phyloP scores from a whole-genome alignment of 2,888 invertebrate species.

The Mythimna ferrago region DNA sequence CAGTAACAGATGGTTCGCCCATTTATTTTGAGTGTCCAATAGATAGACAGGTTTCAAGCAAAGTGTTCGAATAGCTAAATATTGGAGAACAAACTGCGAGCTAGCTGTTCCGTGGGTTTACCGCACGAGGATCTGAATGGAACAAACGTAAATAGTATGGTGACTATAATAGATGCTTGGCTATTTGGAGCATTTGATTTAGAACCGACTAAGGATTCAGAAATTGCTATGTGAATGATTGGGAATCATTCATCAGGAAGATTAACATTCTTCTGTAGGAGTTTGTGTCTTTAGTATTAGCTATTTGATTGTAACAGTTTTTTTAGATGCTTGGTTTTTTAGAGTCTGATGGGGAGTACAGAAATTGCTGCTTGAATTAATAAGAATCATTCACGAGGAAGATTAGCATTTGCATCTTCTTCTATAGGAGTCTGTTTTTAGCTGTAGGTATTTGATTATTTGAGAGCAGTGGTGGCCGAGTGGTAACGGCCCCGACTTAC shows the following conservation, averaged over 20 bases:
- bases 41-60: constrained; percentile 48
- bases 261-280: neutral
- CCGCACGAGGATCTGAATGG: constrained; percentile 29
- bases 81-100: constrained; percentile 4
- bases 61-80: constrained; percentile 27
- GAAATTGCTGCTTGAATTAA: neutral
- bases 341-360: constrained; percentile 16
- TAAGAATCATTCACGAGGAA: neutral
- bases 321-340: constrained; percentile 1
- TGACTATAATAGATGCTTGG: constrained; percentile 5
- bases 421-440: too few species aligned
- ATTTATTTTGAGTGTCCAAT: constrained; percentile 24
- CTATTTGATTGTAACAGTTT: too few species aligned
- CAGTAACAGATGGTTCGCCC: constrained; percentile 14
- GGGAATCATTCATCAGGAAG: neutral
- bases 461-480: too few species aligned
- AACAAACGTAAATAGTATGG: constrained; percentile 36
- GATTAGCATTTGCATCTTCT: too few species aligned
- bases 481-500: too few species aligned
- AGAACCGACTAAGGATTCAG: neutral
- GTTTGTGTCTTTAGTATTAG: neutral
- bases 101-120: too few species aligned
- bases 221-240: neutral
- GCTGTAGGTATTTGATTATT: too few species aligned
- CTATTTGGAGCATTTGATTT: constrained; percentile 23